Percentiles rank a stretch among this genome's conserved stretches.
phyloP scores from a whole-genome alignment of 1,140 invertebrate species.

The Metaphire vulgaris region DNA sequence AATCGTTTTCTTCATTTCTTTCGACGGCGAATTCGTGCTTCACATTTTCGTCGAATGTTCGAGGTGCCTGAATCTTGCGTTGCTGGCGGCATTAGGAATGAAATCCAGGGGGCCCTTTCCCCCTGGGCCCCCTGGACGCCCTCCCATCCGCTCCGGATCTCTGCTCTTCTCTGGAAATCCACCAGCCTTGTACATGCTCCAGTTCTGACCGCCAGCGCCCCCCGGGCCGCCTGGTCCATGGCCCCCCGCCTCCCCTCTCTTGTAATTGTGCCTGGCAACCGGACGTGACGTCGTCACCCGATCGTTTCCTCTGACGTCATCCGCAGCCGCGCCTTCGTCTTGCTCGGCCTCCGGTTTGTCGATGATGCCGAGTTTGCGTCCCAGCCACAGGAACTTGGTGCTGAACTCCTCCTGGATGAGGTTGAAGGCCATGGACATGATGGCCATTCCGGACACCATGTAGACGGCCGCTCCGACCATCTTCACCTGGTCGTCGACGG shows the following conservation, averaged over 20 bases:
- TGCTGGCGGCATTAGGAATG: not conserved
- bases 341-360: not conserved
- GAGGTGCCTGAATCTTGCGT: not conserved
- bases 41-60: no score
- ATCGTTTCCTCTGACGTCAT: no score
- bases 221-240: not conserved
- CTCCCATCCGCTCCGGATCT: not conserved
- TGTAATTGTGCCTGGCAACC: no score
- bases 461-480: constrained; percentile 56
- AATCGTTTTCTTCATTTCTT: not conserved
- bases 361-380: constrained; percentile 47
- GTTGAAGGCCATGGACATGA: constrained; percentile 98
- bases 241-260: not conserved
- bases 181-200: not conserved
- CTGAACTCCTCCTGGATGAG: constrained; percentile 73
- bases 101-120: no score
- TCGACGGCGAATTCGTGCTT: not conserved
- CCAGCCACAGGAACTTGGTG: constrained; percentile 66
- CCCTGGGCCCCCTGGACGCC: no score
- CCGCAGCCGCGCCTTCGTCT: not conserved
- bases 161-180: not conserved
- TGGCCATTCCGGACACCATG: constrained; percentile 84
- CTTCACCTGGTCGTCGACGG: constrained; percentile 53
- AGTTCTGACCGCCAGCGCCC: not conserved
- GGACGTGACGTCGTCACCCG: no score